Conservation (phyloP, 92 coral and sea anemone species). For the Porites cylindrica region DNA sequence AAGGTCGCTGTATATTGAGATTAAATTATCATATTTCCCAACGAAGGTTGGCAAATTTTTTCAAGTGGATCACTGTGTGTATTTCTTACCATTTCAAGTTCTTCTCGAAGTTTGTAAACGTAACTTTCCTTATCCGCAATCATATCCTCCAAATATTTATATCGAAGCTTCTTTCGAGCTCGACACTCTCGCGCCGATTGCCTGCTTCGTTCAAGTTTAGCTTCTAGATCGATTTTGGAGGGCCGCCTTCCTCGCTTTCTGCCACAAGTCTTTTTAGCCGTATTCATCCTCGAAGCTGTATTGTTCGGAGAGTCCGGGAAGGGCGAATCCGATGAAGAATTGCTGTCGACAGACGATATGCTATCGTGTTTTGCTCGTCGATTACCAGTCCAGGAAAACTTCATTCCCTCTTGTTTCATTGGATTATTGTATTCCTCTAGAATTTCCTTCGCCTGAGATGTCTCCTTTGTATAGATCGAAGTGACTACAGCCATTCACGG, state of each 20-base stretch:
- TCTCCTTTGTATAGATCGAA: conserved; percentile 59
- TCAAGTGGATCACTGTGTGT: neutral
- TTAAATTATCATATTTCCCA: neutral
- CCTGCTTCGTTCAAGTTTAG: conserved; percentile 96
- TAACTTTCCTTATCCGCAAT: conserved; percentile 89
- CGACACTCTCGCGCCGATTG: conserved; percentile 98
- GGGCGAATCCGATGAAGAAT: conserved; percentile 88
- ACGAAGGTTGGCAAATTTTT: neutral
- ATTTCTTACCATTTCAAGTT: conserved; percentile 87
- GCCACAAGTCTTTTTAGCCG: conserved; percentile 74
- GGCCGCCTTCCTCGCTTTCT: conserved; percentile 97
- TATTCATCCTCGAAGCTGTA: conserved; percentile 68
- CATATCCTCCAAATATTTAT: conserved; percentile 89
- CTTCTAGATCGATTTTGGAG: conserved; percentile 94
- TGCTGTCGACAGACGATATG: conserved; percentile 96
- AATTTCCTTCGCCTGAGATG: conserved; percentile 70
- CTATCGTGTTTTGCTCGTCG: conserved; percentile 96
- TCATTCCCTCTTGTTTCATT: conserved; percentile 30
- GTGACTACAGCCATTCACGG: conserved; percentile 80
- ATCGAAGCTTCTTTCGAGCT: conserved; percentile 96
- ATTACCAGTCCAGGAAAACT: conserved; percentile 78
- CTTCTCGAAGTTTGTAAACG: conserved; percentile 89
- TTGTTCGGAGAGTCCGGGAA: conserved; percentile 80
- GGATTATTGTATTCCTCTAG: conserved; percentile 49
- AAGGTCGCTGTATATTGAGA: neutral